Percentiles rank a stretch among this genome's conserved stretches.
Evolutionary conservation across 1,140 invertebrate species (phyloP).

Genomic region (Steinernema feltiae): DNA sequence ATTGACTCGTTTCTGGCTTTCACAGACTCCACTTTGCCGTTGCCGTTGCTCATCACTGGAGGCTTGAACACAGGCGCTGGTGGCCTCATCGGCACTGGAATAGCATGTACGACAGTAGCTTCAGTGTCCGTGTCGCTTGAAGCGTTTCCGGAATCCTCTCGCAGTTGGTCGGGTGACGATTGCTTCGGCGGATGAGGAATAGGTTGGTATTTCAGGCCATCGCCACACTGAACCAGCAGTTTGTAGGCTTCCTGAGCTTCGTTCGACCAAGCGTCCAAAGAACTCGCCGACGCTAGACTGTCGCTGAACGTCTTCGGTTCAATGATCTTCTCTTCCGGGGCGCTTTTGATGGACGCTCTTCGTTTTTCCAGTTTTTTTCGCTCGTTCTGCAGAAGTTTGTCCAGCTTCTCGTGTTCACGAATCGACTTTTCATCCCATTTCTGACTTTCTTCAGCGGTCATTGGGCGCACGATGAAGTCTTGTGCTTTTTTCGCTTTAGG

Average conservation of each 20-base stretch:
- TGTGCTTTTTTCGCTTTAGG: neutral
- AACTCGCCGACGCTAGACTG: constrained; percentile 6
- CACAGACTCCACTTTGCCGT: neutral
- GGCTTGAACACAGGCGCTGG: too few species aligned
- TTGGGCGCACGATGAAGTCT: constrained; percentile 1
- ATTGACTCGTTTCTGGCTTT: neutral
- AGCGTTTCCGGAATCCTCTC: neutral
- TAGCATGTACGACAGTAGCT: neutral
- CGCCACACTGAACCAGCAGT: constrained; percentile 51
- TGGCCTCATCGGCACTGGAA: neutral
- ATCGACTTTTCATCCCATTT: constrained; percentile 30
- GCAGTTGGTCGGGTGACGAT: neutral
- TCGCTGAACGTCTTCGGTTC: constrained; percentile 18
- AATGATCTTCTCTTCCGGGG: neutral
- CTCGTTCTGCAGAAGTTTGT: constrained; percentile 30
- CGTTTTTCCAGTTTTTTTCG: constrained; percentile 30
- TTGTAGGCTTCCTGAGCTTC: constrained; percentile 57
- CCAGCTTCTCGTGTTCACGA: constrained; percentile 44
- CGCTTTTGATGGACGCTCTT: neutral
- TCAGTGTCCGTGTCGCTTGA: neutral
- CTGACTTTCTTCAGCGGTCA: constrained; percentile 38
- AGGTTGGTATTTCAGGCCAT: neutral
- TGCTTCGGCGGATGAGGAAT: neutral
- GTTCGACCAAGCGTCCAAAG: constrained; percentile 41
- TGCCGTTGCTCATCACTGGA: neutral